These are phyloP conservation scores for Aphidius gifuensis DNA, from an alignment of 1,140 invertebrate species.

Conservation along the genomic window DNA sequence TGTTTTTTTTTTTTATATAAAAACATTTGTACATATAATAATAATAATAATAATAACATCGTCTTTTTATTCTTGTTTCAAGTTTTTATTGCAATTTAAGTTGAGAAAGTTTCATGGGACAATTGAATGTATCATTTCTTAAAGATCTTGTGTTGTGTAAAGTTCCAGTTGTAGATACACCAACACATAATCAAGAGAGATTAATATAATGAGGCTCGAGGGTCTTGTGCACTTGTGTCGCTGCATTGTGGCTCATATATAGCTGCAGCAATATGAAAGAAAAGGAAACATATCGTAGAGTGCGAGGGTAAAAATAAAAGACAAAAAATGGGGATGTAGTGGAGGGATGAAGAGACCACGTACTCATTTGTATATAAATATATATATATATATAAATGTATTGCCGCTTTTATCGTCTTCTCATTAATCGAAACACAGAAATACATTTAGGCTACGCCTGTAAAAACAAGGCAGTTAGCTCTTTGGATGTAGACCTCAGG, in stretches of 20 bases:
- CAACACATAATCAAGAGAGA: not conserved
- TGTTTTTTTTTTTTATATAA: not conserved
- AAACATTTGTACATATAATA: not conserved
- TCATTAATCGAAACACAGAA: conserved; percentile 27
- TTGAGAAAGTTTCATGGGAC: conserved; percentile 11
- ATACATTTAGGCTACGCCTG: conserved; percentile 24
- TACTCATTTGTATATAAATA: not conserved
- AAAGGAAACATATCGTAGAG: not conserved
- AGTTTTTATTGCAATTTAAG: conserved; percentile 2
- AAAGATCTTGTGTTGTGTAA: not conserved
- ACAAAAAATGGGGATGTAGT: not conserved
- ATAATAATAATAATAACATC: no score
- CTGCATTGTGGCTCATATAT: no score
- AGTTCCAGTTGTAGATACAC: conserved; percentile 1
- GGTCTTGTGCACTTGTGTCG: no score
- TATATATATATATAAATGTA: conserved; percentile 8
- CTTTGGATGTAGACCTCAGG: conserved; percentile 19
- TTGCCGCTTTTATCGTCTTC: conserved; percentile 19
- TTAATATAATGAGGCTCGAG: conserved; percentile 11
- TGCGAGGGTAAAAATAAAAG: not conserved
- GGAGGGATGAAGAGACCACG: not conserved
- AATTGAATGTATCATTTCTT: conserved; percentile 11
- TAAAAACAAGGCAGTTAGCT: conserved; percentile 24
- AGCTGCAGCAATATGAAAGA: no score
- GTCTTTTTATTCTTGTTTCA: not conserved